These are phyloP conservation scores for Semibalanus balanoides DNA, from an alignment of 1,140 invertebrate species.

Conservation along the genomic window DNA sequence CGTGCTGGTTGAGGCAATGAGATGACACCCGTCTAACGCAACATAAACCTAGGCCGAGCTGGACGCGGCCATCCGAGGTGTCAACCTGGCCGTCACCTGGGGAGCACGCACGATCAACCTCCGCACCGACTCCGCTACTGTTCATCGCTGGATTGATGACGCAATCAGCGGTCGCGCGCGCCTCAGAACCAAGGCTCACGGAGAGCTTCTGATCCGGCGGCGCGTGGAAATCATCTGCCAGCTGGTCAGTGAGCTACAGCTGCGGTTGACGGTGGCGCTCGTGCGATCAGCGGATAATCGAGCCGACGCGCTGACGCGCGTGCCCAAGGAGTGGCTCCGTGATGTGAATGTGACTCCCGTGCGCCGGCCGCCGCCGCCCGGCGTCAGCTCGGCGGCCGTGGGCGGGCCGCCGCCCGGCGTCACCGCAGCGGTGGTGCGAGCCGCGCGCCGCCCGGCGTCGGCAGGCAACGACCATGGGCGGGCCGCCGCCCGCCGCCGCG, in stretches of 20 bases:
- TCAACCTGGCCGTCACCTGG: constrained; percentile 13
- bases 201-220: constrained; percentile 5
- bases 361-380: too few species aligned
- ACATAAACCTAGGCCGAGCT: constrained; percentile 16
- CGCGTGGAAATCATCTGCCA: constrained; percentile 3
- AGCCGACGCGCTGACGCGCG: neutral
- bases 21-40: constrained; percentile 5
- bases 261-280: neutral
- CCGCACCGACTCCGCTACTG: constrained; percentile 7
- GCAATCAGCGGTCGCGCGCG: constrained; percentile 1
- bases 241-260: neutral
- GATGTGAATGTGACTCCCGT: too few species aligned
- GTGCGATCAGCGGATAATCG: neutral
- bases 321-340: neutral
- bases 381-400: neutral
- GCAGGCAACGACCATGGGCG: too few species aligned
- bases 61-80: constrained; percentile 6
- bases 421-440: neutral
- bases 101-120: constrained; percentile 3
- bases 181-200: constrained; percentile 4
- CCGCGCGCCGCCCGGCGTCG: too few species aligned
- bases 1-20: neutral
- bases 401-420: neutral
- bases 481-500: too few species aligned
- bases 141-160: constrained; percentile 9